Percentiles rank a stretch among this genome's conserved stretches.
Conservation (phyloP, 2,797 vertebrate genomes). For the Alosa sapidissima region DNA sequence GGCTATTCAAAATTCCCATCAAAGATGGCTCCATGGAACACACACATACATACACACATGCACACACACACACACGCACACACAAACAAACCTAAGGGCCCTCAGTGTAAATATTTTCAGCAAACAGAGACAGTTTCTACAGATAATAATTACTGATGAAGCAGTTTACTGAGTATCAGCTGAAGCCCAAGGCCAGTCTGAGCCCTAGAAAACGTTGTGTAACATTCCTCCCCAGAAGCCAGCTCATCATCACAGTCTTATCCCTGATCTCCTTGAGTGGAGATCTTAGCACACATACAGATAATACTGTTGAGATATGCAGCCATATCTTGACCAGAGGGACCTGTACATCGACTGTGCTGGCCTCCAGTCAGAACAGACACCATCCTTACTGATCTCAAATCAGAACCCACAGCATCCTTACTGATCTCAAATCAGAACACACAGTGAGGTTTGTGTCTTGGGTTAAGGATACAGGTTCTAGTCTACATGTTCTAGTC, state of each 20-base stretch:
- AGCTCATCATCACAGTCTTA: background rate
- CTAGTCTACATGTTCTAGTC: slow-evolving; percentile 16
- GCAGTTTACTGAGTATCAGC: background rate
- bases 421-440: slow-evolving; percentile 12
- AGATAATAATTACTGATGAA: slow-evolving; percentile 16
- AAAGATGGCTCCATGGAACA: slow-evolving; percentile 6
- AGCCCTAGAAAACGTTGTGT: background rate
- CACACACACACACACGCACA: slow-evolving; percentile 47
- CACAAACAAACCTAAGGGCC: slow-evolving; percentile 11
- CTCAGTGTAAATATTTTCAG: slow-evolving; percentile 7
- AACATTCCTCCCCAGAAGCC: background rate
- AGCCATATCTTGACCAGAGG: background rate
- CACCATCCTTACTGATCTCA: background rate
- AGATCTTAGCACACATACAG: background rate
- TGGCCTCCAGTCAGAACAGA: background rate
- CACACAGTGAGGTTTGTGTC: slow-evolving; percentile 10
- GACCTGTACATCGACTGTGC: background rate
- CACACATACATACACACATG: slow-evolving; percentile 10
- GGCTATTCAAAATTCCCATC: slow-evolving; percentile 34
- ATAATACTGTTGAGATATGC: background rate
- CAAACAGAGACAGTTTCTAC: slow-evolving; percentile 8
- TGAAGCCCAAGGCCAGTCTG: background rate
- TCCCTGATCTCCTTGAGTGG: background rate
- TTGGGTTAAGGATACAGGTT: slow-evolving; percentile 3
- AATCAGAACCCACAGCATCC: background rate